phyloP scores from a whole-genome alignment of 2,797 vertebrate genomes.

The Microcaecilia unicolor region DNA sequence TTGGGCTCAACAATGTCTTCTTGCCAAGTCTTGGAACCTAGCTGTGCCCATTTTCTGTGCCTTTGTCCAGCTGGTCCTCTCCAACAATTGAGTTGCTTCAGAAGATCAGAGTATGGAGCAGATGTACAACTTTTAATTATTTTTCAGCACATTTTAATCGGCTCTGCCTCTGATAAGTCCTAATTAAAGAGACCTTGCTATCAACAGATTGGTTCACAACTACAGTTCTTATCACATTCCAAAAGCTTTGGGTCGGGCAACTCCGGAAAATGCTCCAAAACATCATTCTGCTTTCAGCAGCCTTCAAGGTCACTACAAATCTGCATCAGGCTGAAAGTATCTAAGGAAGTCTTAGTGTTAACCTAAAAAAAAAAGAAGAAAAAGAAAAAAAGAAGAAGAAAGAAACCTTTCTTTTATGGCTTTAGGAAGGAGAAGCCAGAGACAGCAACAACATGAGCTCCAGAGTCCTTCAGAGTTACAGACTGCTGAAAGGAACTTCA shows the following conservation, averaged over 20 bases:
- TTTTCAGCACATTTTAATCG: constrained; percentile 47
- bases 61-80: constrained; percentile 20
- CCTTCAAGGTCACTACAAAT: constrained; percentile 46
- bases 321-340: constrained; percentile 21
- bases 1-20: constrained; percentile 35
- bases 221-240: constrained; percentile 44
- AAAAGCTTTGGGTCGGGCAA: constrained; percentile 39
- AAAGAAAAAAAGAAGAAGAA: constrained; percentile 10
- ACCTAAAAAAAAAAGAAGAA: constrained; percentile 6
- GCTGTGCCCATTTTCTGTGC: no score
- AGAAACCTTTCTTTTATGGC: constrained; percentile 16
- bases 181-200: constrained; percentile 34
- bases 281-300: constrained; percentile 17
- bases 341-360: constrained; percentile 23
- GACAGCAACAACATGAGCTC: no score
- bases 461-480: no score
- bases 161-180: constrained; percentile 19
- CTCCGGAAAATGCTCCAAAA: constrained; percentile 34
- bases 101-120: constrained; percentile 12
- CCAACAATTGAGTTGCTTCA: constrained; percentile 5
- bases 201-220: constrained; percentile 24
- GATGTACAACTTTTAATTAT: constrained; percentile 39
- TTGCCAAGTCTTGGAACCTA: constrained; percentile 24
- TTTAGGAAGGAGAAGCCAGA: no score
- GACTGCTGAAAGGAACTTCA: no score